Evolutionary conservation across 2,113 vertebrate genomes (phyloP).

Genomic region (Hippocampus comes): DNA sequence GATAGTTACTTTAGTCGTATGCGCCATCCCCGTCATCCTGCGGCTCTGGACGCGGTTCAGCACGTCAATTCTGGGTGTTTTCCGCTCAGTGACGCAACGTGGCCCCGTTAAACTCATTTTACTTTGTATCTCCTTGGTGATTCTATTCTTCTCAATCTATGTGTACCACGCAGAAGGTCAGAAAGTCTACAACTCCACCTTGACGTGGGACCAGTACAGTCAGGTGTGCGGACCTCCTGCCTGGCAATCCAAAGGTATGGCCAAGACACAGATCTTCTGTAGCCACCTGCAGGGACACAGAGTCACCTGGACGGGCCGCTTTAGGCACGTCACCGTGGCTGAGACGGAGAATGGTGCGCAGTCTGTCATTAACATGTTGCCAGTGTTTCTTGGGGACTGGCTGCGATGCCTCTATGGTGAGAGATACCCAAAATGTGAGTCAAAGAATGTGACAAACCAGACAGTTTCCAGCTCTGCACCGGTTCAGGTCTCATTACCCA

Average conservation of each 20-base stretch:
- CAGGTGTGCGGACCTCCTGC: slow-evolving; percentile 83
- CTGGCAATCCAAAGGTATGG: slow-evolving; percentile 89
- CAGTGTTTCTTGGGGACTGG: slow-evolving; percentile 86
- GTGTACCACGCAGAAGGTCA: slow-evolving; percentile 89
- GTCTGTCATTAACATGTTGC: slow-evolving; percentile 87
- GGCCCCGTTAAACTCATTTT: slow-evolving; percentile 92
- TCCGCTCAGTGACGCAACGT: slow-evolving; percentile 79
- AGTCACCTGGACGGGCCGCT: slow-evolving; percentile 88
- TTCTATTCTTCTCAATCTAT: slow-evolving; percentile 88
- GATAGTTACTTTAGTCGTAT: slow-evolving; percentile 78
- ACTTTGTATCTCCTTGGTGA: slow-evolving; percentile 85
- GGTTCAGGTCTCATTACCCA: not conserved
- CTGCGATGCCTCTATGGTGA: slow-evolving; percentile 92
- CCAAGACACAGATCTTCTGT: slow-evolving; percentile 90
- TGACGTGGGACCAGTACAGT: slow-evolving; percentile 88
- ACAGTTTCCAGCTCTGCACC: slow-evolving; percentile 19
- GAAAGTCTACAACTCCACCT: slow-evolving; percentile 92
- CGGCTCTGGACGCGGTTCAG: slow-evolving; percentile 85
- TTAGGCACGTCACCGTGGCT: slow-evolving; percentile 84
- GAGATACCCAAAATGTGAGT: slow-evolving; percentile 83
- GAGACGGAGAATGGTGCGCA: slow-evolving; percentile 94
- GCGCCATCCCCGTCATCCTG: slow-evolving; percentile 79
- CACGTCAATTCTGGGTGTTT: slow-evolving; percentile 76
- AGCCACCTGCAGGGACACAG: slow-evolving; percentile 92
- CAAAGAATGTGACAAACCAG: slow-evolving; percentile 60